Evolutionary conservation across 2,888 invertebrate species (phyloP).

Genomic region (Habroteleia sp.): DNA sequence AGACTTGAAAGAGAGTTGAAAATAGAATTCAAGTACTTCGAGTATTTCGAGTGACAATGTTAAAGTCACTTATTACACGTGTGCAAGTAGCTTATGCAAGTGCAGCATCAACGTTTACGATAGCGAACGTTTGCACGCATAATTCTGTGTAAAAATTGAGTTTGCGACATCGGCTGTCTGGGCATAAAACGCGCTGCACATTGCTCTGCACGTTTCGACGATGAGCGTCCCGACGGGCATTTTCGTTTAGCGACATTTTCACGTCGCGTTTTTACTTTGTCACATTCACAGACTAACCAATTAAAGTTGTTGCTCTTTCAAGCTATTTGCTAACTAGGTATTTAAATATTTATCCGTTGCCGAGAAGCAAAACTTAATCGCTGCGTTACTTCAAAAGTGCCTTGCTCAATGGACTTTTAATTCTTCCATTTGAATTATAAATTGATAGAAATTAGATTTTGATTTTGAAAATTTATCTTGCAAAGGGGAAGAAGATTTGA

Average conservation of each 20-base stretch:
- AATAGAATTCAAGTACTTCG: conserved; percentile 11
- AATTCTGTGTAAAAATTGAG: conserved; percentile 37
- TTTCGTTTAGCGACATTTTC: conserved; percentile 29
- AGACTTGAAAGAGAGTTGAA: conserved; percentile 12
- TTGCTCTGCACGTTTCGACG: conserved; percentile 17
- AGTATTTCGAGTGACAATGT: conserved; percentile 26
- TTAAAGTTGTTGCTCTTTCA: conserved; percentile 31
- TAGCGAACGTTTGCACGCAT: conserved; percentile 7
- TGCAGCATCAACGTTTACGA: conserved; percentile 17
- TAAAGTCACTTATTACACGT: conserved; percentile 7
- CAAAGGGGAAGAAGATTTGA: too few relatives aligned
- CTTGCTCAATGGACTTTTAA: too few relatives aligned
- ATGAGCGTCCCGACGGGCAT: conserved; percentile 27
- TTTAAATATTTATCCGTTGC: conserved; percentile 21
- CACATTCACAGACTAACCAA: conserved; percentile 23
- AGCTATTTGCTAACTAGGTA: conserved; percentile 22
- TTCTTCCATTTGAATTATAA: too few relatives aligned
- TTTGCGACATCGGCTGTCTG: conserved; percentile 18
- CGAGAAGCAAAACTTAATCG: neutral
- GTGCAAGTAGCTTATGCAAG: conserved; percentile 16
- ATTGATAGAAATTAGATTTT: too few relatives aligned
- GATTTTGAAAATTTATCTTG: too few relatives aligned
- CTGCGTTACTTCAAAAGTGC: too few relatives aligned
- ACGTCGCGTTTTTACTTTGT: conserved; percentile 32
- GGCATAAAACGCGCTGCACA: conserved; percentile 9